A percentile compares a stretch with the other conserved stretches of the same genome.
Evolutionary conservation across 2,797 vertebrate species (phyloP).

Genomic region (Okamejei kenojei): DNA sequence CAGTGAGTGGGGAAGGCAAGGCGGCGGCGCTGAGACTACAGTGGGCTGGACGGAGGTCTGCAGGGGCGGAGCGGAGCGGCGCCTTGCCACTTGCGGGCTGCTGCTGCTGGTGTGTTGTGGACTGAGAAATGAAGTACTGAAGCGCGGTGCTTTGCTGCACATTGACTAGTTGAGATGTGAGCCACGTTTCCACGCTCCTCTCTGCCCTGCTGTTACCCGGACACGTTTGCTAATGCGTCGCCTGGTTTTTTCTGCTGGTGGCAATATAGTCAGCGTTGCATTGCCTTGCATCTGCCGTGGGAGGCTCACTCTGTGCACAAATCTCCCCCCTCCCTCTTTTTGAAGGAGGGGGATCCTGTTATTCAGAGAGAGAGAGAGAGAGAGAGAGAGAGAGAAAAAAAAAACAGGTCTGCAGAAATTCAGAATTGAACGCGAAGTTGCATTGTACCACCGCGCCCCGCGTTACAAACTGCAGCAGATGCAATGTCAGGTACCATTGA

Average conservation of each 20-base stretch:
- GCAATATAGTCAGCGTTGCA: constrained; percentile 2
- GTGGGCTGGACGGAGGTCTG: background rate
- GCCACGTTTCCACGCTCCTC: constrained; percentile 11
- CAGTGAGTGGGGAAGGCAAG: no score
- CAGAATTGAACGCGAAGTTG: constrained; percentile 7
- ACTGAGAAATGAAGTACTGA: constrained; percentile 20
- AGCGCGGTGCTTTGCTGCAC: background rate
- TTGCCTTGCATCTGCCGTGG: background rate
- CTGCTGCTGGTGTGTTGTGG: background rate
- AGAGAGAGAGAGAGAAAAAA: background rate
- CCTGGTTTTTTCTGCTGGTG: background rate
- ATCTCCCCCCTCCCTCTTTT: no score
- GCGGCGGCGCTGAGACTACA: background rate
- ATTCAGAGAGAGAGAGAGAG: no score
- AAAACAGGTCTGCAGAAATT: background rate
- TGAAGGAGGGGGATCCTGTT: no score
- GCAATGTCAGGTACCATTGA: constrained; percentile 7
- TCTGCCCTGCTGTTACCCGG: constrained; percentile 20
- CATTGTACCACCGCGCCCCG: background rate
- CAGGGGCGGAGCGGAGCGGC: background rate
- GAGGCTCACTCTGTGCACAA: no score
- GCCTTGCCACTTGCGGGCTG: background rate
- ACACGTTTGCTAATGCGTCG: constrained; percentile 31
- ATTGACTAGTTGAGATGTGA: constrained; percentile 33
- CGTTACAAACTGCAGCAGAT: constrained; percentile 10